phyloP scores from a whole-genome alignment of 2,888 invertebrate species.

The Torymus auratus region DNA sequence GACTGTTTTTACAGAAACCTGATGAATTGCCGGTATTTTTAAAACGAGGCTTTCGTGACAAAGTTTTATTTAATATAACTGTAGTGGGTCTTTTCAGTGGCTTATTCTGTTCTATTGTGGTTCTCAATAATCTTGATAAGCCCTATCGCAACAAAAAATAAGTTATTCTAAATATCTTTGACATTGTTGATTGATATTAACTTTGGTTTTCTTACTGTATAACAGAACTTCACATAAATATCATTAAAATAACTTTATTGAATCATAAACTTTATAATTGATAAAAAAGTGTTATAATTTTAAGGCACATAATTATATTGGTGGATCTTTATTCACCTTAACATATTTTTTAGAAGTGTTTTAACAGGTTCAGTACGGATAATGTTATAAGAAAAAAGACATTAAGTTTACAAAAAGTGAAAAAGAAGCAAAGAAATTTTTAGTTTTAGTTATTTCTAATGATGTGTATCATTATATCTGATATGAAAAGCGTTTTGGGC shows the following conservation, averaged over 20 bases:
- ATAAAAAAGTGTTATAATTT: conserved; percentile 60
- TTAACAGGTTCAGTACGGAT: too few relatives aligned
- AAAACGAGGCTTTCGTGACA: conserved; percentile 80
- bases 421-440: too few relatives aligned
- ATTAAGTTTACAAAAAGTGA: too few relatives aligned
- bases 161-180: neutral
- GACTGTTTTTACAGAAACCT: conserved; percentile 77
- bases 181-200: too few relatives aligned
- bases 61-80: conserved; percentile 72
- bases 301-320: conserved; percentile 65
- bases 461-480: too few relatives aligned
- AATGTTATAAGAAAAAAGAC: too few relatives aligned
- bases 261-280: conserved; percentile 34
- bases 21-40: conserved; percentile 80
- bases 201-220: neutral
- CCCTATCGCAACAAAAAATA: neutral
- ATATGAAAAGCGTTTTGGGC: too few relatives aligned
- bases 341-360: conserved; percentile 18
- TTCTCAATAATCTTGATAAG: neutral
- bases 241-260: conserved; percentile 38
- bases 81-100: neutral
- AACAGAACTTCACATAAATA: neutral
- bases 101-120: neutral
- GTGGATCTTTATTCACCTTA: conserved; percentile 10
- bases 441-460: too few relatives aligned